These are phyloP conservation scores for Lacanobia wlatinum DNA, from an alignment of 2,888 invertebrate species.

Conservation along the genomic window DNA sequence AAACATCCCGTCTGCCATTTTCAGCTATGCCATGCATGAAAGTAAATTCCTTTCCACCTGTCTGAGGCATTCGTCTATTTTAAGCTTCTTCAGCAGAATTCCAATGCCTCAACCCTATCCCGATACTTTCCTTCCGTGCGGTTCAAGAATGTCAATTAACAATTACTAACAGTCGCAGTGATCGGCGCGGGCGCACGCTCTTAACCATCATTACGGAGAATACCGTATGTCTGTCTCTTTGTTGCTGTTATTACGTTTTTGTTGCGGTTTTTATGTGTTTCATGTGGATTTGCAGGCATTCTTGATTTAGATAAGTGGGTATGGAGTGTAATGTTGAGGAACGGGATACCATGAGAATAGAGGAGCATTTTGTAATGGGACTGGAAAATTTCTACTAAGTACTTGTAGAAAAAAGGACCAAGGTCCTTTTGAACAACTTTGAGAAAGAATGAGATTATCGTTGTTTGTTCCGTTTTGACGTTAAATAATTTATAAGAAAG, in stretches of 20 bases:
- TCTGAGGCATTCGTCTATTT: constrained; percentile 32
- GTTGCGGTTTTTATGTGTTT: constrained; percentile 32
- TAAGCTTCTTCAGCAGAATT: constrained; percentile 67
- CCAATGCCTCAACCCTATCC: constrained; percentile 57
- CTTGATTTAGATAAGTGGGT: constrained; percentile 34
- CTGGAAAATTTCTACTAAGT: background rate
- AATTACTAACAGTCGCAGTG: constrained; percentile 74
- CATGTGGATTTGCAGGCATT: constrained; percentile 34
- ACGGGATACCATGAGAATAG: background rate
- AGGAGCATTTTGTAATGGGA: background rate
- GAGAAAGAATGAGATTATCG: too few species aligned
- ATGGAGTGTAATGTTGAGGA: background rate
- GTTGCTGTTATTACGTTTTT: constrained; percentile 52
- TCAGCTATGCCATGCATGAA: constrained; percentile 16
- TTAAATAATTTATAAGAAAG: too few species aligned
- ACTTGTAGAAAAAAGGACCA: too few species aligned
- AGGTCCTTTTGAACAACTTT: too few species aligned
- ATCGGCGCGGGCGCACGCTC: constrained; percentile 70
- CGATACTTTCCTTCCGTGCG: constrained; percentile 76
- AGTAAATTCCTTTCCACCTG: constrained; percentile 37
- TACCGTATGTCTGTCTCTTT: constrained; percentile 61
- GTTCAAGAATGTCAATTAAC: constrained; percentile 77
- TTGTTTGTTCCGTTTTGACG: too few species aligned
- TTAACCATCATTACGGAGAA: constrained; percentile 47
- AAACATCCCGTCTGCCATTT: constrained; percentile 2